Conservation (phyloP, 2,797 vertebrate species). For the Danio tinwini region DNA sequence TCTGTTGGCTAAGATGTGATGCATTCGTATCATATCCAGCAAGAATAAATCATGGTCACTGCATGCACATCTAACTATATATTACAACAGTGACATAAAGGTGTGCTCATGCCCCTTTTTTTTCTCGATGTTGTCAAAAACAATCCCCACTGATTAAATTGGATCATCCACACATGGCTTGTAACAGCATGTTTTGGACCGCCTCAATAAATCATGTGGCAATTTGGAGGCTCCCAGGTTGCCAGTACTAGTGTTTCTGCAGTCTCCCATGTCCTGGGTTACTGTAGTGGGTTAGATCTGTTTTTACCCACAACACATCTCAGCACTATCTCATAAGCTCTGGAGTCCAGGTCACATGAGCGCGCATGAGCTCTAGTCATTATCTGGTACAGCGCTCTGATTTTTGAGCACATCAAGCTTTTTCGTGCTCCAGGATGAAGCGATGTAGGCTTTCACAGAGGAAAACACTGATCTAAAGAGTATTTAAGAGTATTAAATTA, state of each 20-base stretch:
- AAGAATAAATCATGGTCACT: not conserved
- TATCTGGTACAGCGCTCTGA: conserved; percentile 50
- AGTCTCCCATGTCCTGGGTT: conserved; percentile 47
- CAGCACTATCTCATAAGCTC: conserved; percentile 59
- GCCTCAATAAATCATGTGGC: conserved; percentile 69
- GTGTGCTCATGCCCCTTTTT: not conserved
- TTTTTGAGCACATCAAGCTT: conserved; percentile 45
- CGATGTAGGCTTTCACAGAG: conserved; percentile 38
- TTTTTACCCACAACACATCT: conserved; percentile 59
- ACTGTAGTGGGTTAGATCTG: conserved; percentile 54
- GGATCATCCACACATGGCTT: conserved; percentile 58
- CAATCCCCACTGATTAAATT: conserved; percentile 37
- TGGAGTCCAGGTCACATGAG: conserved; percentile 63
- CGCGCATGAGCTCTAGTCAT: conserved; percentile 42
- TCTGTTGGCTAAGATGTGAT: not conserved
- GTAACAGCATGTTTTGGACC: conserved; percentile 56
- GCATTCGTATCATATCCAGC: not conserved
- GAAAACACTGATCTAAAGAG: conserved; percentile 5
- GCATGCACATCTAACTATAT: not conserved
- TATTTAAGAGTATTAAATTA: not conserved
- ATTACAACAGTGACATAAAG: not conserved
- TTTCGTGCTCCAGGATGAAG: conserved; percentile 37
- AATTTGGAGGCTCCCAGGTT: conserved; percentile 63
- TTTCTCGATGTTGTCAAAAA: conserved; percentile 19
- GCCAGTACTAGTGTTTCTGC: conserved; percentile 63